Conservation (phyloP, 2,113 vertebrate genomes). For the Xyrauchen texanus region DNA sequence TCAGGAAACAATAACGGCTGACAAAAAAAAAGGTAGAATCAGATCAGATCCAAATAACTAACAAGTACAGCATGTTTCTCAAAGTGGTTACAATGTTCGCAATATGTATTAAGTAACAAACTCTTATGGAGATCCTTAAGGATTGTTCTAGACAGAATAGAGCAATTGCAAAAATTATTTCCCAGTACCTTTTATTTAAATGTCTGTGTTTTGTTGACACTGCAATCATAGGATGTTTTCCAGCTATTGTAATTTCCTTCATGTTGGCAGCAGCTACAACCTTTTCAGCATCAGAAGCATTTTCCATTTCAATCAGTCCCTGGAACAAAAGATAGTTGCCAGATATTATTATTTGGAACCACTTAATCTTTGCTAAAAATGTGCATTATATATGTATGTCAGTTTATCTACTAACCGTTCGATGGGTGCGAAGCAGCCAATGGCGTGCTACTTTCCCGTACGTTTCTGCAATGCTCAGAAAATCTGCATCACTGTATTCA, state of each 20-base stretch:
- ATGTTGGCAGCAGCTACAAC: slow-evolving; percentile 41
- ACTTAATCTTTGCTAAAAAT: neutral
- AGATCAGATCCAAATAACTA: too few species aligned
- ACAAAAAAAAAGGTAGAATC: too few species aligned
- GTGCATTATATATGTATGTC: too few species aligned
- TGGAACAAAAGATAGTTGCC: neutral
- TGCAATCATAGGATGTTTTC: slow-evolving; percentile 16
- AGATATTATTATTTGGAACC: neutral
- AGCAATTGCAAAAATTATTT: neutral
- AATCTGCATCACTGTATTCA: slow-evolving; percentile 37
- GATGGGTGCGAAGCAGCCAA: slow-evolving; percentile 19
- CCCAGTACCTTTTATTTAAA: slow-evolving; percentile 40
- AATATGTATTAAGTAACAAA: too few species aligned
- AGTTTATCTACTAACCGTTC: slow-evolving; percentile 25
- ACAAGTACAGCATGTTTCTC: too few species aligned
- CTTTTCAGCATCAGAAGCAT: slow-evolving; percentile 53
- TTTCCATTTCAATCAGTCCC: slow-evolving; percentile 61
- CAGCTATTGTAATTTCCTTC: slow-evolving; percentile 24
- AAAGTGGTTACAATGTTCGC: too few species aligned
- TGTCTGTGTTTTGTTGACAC: slow-evolving; percentile 59
- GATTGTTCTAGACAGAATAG: too few species aligned
- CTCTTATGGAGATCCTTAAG: too few species aligned
- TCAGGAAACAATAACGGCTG: neutral
- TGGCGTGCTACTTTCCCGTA: slow-evolving; percentile 30
- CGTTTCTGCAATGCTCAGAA: slow-evolving; percentile 30